phyloP scores from a whole-genome alignment of 2,113 vertebrate species.

The Catharus bicknelli region DNA sequence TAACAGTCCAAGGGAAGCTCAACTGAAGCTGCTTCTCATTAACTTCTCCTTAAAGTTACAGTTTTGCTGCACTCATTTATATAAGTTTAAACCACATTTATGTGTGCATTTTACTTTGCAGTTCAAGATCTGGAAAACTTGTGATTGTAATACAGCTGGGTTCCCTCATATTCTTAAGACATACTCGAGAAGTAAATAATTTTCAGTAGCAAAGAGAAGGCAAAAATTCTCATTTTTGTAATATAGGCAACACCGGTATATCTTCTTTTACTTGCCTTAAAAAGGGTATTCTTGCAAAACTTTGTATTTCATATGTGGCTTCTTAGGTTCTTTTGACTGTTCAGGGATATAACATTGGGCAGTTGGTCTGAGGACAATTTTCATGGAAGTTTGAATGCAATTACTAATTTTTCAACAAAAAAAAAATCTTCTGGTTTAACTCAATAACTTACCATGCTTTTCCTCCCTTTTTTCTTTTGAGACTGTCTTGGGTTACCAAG shows the following conservation, averaged over 20 bases:
- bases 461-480: neutral
- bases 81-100: neutral
- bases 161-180: neutral
- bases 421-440: neutral
- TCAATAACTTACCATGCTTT: neutral
- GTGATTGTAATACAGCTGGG: neutral
- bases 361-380: neutral
- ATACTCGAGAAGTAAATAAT: neutral
- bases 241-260: neutral
- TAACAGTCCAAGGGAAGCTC: neutral
- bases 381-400: neutral
- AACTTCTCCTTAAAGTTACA: neutral
- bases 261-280: neutral
- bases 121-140: neutral
- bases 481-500: neutral
- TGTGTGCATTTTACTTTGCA: neutral
- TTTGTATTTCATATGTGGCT: neutral
- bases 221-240: neutral
- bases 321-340: neutral
- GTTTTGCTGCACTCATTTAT: conserved; percentile 3
- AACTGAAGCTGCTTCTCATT: conserved; percentile 55
- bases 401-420: neutral
- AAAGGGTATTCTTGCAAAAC: neutral
- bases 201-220: neutral
- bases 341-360: neutral